phyloP scores from a whole-genome alignment of 2,113 vertebrate genomes.

The Bos indicus region DNA sequence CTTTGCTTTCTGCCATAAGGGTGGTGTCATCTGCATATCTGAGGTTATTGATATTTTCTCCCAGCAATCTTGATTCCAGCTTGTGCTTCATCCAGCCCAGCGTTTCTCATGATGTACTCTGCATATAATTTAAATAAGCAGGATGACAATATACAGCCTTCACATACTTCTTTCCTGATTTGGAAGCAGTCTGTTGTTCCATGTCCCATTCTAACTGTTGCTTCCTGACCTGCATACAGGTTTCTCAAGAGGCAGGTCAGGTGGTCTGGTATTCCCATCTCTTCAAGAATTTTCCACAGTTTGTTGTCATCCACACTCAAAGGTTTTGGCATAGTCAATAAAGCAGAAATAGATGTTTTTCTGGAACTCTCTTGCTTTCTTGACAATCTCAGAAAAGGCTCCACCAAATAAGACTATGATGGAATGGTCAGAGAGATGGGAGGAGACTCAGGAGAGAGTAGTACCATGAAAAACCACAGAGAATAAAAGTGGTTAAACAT shows the following conservation, averaged over 20 bases:
- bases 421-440: background rate
- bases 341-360: background rate
- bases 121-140: background rate
- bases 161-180: background rate
- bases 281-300: background rate
- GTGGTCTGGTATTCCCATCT: background rate
- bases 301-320: background rate
- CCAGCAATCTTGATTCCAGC: background rate
- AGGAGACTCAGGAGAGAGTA: background rate
- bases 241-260: background rate
- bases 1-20: background rate
- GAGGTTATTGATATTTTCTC: background rate
- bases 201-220: background rate
- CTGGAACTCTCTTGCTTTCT: background rate
- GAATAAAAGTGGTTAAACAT: background rate
- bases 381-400: background rate
- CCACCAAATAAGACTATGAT: background rate
- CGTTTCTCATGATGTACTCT: background rate
- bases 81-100: background rate
- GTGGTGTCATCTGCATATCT: background rate
- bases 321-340: background rate
- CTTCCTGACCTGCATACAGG: background rate
- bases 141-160: background rate
- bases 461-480: background rate
- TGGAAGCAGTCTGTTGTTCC: background rate